Conservation (phyloP, 2,888 invertebrate genomes). For the Parnassius apollo region DNA sequence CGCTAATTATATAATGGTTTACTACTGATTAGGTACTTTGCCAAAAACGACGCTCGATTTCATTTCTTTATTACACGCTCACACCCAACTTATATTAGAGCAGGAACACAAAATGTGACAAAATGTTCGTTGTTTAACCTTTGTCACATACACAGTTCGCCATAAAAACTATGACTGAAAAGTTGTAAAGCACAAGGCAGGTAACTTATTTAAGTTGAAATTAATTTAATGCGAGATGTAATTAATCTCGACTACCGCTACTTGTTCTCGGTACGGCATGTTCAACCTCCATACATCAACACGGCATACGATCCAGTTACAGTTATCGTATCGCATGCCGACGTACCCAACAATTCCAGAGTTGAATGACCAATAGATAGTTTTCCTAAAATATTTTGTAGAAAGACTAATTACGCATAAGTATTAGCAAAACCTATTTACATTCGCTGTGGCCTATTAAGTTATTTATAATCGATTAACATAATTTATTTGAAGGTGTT, state of each 20-base stretch:
- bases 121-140: neutral
- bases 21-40: constrained; percentile 20
- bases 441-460: constrained; percentile 9
- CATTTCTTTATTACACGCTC: constrained; percentile 10
- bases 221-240: constrained; percentile 8
- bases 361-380: constrained; percentile 30
- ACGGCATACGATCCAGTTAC: constrained; percentile 19
- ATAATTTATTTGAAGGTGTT: neutral
- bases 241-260: constrained; percentile 5
- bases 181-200: constrained; percentile 1
- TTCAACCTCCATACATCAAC: constrained; percentile 10
- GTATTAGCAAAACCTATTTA: constrained; percentile 4
- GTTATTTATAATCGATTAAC: neutral
- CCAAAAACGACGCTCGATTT: constrained; percentile 17
- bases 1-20: constrained; percentile 21
- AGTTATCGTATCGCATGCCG: constrained; percentile 18
- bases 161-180: neutral
- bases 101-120: neutral
- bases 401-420: constrained; percentile 4
- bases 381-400: constrained; percentile 17
- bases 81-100: neutral
- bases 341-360: constrained; percentile 14
- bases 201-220: constrained; percentile 2
- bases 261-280: neutral
- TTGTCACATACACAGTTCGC: neutral